Base-by-base conservation (phyloP, 2,797 vertebrate species). In the Enteromius treurensis region DNA sequence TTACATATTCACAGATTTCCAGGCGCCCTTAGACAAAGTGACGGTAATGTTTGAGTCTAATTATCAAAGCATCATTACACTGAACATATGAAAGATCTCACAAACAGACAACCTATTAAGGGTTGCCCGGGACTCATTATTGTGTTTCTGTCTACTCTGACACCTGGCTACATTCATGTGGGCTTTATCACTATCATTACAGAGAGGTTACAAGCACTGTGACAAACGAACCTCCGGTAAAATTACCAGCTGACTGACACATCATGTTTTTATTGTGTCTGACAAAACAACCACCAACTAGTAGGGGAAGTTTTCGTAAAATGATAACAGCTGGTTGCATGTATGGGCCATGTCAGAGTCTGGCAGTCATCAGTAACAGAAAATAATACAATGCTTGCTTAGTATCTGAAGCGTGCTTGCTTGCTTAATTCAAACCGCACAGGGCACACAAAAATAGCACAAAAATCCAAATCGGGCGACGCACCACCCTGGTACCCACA, bases 401-500 rank as follows among this genome's bases (percentile, higher is more conserved):
- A 32, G 29, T 17, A 58, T 23, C 21, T 64, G 55, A 47, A 47
- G 58, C 75, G 45, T 19, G 23, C 60, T 77, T 19, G 60, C 60
- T 64, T 64, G 29, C 29, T 64, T 58, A 23, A 23, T 11, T 37
- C 21, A 3, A 15, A 9, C 23, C 19, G 69, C 51, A 58, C 51
- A 77, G 40, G 19, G 34, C 11, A 32, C 74, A 76, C 58, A 77
- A 58, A 77, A 45, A 76, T 60, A 77, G 37, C 49, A 23, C 17
- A 45, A n/a, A 77, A 55, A 69, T 32, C 62, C 8, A 69, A 53
- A 53, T 69, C 49, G 23, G 73, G n/a, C 49, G 47, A 82, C 2
- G 49, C 21, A 82, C 60, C 73, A 64, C 58, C 70, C 40, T 71
- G 21, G 29, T 67, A 64, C 69, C 83, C 78, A 86, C 80, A 84